These are phyloP conservation scores for Sesamia inferens DNA, from an alignment of 2,888 invertebrate genomes.

Conservation along the genomic window DNA sequence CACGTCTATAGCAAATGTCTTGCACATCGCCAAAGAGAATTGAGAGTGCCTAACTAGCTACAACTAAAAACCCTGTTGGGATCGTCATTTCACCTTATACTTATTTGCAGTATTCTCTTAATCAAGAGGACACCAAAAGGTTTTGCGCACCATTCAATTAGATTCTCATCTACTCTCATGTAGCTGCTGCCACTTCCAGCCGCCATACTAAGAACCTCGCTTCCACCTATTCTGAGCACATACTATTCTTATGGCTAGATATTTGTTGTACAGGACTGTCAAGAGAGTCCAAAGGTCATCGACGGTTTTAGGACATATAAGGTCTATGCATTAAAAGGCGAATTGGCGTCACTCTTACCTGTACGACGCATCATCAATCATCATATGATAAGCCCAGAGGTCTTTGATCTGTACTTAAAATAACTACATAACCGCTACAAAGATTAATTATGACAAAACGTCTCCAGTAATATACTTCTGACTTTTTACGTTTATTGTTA, in stretches of 20 bases:
- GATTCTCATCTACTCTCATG: neutral
- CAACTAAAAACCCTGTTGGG: too few relatives aligned
- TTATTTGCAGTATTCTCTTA: neutral
- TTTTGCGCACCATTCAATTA: neutral
- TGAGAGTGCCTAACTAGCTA: neutral
- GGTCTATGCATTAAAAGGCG: neutral
- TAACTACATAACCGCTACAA: neutral
- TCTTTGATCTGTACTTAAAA: conserved; percentile 17
- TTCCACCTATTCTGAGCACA: neutral
- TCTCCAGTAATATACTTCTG: conserved; percentile 16
- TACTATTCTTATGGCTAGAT: neutral
- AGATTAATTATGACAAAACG: conserved; percentile 21
- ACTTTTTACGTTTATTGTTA: conserved; percentile 21
- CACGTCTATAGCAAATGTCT: neutral
- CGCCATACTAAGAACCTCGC: neutral
- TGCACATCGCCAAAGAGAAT: neutral
- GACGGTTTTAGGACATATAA: neutral
- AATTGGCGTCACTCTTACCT: conserved; percentile 7
- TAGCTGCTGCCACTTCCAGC: neutral
- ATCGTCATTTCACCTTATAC: neutral
- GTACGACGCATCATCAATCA: conserved; percentile 15
- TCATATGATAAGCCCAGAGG: neutral
- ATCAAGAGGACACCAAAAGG: too few relatives aligned
- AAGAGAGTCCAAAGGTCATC: neutral
- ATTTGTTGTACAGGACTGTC: neutral